Conservation (phyloP, 2,888 invertebrate genomes). For the Dryococelus australis region DNA sequence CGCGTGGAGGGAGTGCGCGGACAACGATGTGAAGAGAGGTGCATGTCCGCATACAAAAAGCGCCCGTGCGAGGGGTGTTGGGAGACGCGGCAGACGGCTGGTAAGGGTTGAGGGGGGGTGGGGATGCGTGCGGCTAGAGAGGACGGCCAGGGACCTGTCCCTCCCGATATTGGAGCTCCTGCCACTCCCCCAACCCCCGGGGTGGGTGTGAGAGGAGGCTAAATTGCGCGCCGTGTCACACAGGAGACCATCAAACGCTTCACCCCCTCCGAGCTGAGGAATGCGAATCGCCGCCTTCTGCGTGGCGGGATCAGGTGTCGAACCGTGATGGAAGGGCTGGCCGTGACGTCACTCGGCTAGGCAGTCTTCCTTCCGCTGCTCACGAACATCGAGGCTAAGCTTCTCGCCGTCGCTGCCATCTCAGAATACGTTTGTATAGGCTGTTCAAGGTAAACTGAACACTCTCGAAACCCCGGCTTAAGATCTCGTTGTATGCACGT, state of each 20-base stretch:
- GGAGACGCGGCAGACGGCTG: background rate
- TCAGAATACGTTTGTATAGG: no score
- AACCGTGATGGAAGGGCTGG: background rate
- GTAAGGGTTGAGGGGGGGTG: background rate
- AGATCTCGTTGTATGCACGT: no score
- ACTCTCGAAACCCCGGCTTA: no score
- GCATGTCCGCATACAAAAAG: no score
- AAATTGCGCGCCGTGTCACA: constrained; percentile 8
- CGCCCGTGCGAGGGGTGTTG: background rate
- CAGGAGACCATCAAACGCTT: background rate
- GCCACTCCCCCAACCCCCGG: no score
- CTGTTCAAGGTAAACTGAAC: no score
- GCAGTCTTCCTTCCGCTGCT: no score
- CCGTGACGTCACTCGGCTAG: no score
- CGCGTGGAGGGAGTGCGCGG: background rate
- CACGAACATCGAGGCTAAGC: no score
- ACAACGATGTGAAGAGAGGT: no score
- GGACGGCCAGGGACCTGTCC: background rate
- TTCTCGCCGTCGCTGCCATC: no score
- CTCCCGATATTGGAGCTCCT: background rate
- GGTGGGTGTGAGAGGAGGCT: background rate
- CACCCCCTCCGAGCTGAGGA: background rate
- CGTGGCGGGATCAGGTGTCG: background rate
- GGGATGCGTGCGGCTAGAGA: background rate
- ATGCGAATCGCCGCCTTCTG: background rate